Base-by-base conservation (phyloP, 2,797 vertebrate genomes). In the Malurus splendens region DNA sequence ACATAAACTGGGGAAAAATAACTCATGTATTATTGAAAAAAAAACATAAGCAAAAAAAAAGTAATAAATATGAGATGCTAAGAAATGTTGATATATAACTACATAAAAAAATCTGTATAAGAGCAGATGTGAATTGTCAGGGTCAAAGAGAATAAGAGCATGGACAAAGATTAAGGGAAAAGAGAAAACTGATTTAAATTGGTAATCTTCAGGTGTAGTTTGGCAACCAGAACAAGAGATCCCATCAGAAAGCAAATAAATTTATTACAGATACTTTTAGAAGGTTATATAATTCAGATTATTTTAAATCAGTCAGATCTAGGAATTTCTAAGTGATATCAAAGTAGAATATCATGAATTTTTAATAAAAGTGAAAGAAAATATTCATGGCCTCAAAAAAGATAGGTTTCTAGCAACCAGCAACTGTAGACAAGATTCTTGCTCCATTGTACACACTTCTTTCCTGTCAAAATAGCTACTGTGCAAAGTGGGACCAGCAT, bases 371-470 rank as follows among this genome's bases (percentile, higher is more conserved):
- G 32, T 17, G 11, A 27, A 66, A 68, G 4, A 39, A 57, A 42
- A 73, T 30, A 33, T 54, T 14, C 19, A 23, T 4, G 6, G 6
- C 10, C 18, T 57, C 36, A 57, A 32, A 71, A 70, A 19, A 55
- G 10, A 42, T 7, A 50, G 2, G 8, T 38, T 90, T 2, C 8
- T 68, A 8, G 4, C 20, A 66, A 18, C 6, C 7, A 50, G 4
- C 2, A 8, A 30, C 5, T 15, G 4, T 30, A 59, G 18, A 61
- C 4, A 45, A 38, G 52, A 42, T 50, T 78, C 6, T 17, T 66
- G 19, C 4, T 45, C 15, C 7, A 22, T 14, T 1, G 0, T 9
- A 3, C 6, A 22, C 5, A 9, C 6, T 50, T 27, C 6, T 57
- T 75, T 71, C 17, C 18, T 52, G 2, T n/a, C n/a, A 54, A 66